A percentile compares a stretch with the other conserved stretches of the same genome.
Evolutionary conservation across 2,113 vertebrate species (phyloP).

Genomic region (Leiothrix lutea): DNA sequence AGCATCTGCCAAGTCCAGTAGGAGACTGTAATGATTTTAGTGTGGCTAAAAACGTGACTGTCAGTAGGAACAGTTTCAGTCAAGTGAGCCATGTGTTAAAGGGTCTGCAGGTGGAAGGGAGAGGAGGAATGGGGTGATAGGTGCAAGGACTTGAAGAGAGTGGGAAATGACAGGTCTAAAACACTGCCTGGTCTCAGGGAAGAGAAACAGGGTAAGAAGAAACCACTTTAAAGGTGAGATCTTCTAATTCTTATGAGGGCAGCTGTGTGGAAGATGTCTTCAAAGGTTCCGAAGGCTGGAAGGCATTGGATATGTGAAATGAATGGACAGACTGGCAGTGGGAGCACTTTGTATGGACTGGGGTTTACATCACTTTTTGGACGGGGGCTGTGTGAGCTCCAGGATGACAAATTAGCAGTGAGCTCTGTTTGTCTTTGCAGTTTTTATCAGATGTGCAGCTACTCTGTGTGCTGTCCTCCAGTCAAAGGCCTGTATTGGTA

Average conservation of each 20-base stretch:
- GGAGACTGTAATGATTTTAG: not conserved
- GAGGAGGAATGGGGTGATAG: not conserved
- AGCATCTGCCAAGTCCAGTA: not conserved
- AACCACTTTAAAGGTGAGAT: not conserved
- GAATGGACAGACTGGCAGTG: not conserved
- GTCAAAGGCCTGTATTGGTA: fast-evolving
- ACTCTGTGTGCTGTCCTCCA: not conserved
- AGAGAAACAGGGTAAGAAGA: not conserved
- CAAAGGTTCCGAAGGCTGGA: not conserved
- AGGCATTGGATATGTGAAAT: not conserved
- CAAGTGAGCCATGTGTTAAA: not conserved
- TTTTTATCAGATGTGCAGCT: not conserved
- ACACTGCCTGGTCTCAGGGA: not conserved
- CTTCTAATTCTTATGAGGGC: not conserved
- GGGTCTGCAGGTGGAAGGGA: not conserved
- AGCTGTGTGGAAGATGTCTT: not conserved
- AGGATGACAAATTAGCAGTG: not conserved
- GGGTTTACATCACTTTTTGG: not conserved
- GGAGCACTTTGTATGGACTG: not conserved
- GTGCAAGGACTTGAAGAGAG: not conserved
- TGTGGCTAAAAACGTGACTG: not conserved
- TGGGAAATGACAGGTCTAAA: not conserved
- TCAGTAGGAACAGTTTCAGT: not conserved
- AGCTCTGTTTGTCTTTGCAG: not conserved
- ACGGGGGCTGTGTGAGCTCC: not conserved